phyloP scores from a whole-genome alignment of 2,113 vertebrate species.

The Gopherus evgoodei region DNA sequence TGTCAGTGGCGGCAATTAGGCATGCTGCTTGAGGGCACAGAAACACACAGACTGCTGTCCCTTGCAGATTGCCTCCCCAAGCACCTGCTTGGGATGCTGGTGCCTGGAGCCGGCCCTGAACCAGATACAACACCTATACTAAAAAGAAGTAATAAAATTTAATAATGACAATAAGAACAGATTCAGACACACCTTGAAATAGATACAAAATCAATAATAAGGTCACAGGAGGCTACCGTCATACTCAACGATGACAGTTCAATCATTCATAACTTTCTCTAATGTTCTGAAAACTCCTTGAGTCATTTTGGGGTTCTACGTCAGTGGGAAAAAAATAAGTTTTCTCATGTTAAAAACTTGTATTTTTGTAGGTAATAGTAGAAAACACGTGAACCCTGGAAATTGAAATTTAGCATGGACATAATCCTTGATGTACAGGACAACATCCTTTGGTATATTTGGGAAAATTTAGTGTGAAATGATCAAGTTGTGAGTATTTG shows the following conservation, averaged over 20 bases:
- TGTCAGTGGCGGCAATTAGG: too few relatives aligned
- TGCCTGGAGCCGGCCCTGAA: not conserved
- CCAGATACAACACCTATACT: not conserved
- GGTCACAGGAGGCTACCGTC: not conserved
- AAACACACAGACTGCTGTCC: too few relatives aligned
- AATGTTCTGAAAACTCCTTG: rapidly evolving
- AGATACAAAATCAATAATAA: not conserved
- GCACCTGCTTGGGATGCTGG: too few relatives aligned
- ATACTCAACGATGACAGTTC: not conserved
- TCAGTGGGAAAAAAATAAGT: not conserved
- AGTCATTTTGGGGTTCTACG: not conserved
- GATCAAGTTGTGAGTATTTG: not conserved
- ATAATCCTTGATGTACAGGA: not conserved
- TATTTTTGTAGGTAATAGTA: not conserved
- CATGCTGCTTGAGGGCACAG: too few relatives aligned
- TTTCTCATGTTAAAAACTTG: not conserved
- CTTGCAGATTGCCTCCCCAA: too few relatives aligned
- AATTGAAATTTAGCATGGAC: not conserved
- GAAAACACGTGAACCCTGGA: not conserved
- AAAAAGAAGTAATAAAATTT: not conserved
- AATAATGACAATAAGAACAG: not conserved
- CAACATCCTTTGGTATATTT: not conserved
- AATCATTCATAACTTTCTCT: not conserved
- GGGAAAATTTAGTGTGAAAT: constrained; percentile 3
- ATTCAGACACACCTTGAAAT: not conserved